Base-by-base conservation (phyloP, 2,113 vertebrate species). In the Gymnogyps californianus region DNA sequence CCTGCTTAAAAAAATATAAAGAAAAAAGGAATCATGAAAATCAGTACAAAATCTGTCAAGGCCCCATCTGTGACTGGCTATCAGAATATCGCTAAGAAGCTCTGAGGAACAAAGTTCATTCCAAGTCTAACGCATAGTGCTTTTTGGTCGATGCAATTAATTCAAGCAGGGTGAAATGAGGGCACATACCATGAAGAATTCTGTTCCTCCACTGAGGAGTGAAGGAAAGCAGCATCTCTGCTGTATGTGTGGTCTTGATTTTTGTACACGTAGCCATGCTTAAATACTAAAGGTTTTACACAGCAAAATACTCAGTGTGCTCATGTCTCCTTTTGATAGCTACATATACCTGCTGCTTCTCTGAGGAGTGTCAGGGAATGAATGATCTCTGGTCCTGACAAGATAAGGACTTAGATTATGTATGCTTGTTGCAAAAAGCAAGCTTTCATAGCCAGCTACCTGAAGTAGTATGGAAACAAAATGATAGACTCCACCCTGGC, bases 1-100 rank as follows among this genome's bases (percentile, higher is more conserved):
- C 47, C 62, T 83, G 54, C 61, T 77, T 64, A 21, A 94, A 87
- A 85, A 90, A 47, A 62, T 42, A 69, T 24, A 87, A 83, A 87
- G 24, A 76, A 76, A 86, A 87, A 82, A 74, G 36, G 66, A 93
- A 91, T 87, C 19, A 92, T 44, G 75, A 87, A 95, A 97, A 95
- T 94, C 83, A 76, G 67, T 93, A 76, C 47, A 89, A 95, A 94
- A 93, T 97, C 93, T 90, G 94, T 96, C 93, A 94, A 87, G 77
- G 88, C 67, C 77, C 83, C 70, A 95, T 97, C 95, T 95, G 89
- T 77, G 79, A 79, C 74, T 59, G 58, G 38, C 70, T 94, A 96
- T 92, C 95, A 95, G 89, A 88, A 86, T 61, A 93, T 61, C 67
- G 10, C 88, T 57, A 83, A 93, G 91, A 94, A 84, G 75, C 89